Conservation (phyloP, 2,797 vertebrate genomes). For the Smutsia gigantea region DNA sequence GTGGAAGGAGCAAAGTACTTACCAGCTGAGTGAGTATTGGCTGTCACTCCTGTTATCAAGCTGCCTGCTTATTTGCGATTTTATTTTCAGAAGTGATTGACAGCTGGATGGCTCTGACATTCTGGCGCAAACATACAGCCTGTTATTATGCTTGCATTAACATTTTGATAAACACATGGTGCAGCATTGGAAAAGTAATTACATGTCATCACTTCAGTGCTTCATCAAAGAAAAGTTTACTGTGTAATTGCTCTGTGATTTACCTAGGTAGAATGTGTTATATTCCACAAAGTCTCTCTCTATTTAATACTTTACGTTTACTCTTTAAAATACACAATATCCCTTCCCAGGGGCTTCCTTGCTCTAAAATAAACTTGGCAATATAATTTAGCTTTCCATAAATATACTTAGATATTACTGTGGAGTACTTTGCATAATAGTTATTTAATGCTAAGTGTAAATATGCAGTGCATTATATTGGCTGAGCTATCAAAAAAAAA, state of each 20-base stretch:
- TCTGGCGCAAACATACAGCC: slow-evolving; percentile 92
- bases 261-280: slow-evolving; percentile 85
- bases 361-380: slow-evolving; percentile 85
- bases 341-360: slow-evolving; percentile 83
- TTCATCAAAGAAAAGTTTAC: slow-evolving; percentile 90
- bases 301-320: slow-evolving; percentile 85
- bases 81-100: slow-evolving; percentile 97
- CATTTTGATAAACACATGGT: slow-evolving; percentile 99
- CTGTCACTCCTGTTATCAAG: slow-evolving; percentile 92
- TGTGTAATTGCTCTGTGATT: slow-evolving; percentile 88
- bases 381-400: slow-evolving; percentile 88
- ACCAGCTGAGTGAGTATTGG: slow-evolving; percentile 89
- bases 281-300: slow-evolving; percentile 78
- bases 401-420: slow-evolving; percentile 84
- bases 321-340: slow-evolving; percentile 86
- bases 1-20: slow-evolving; percentile 85
- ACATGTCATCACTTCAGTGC: slow-evolving; percentile 94
- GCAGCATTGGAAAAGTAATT: slow-evolving; percentile 96
- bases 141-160: slow-evolving; percentile 99
- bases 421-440: slow-evolving; percentile 83
- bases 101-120: slow-evolving; percentile 94
- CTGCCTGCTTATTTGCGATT: slow-evolving; percentile 93
- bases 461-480: slow-evolving; percentile 81
- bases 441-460: slow-evolving; percentile 86
- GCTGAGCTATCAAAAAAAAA: slow-evolving; percentile 74